Conservation (phyloP, 2,113 vertebrate species). For the Lophotis ruficrista region DNA sequence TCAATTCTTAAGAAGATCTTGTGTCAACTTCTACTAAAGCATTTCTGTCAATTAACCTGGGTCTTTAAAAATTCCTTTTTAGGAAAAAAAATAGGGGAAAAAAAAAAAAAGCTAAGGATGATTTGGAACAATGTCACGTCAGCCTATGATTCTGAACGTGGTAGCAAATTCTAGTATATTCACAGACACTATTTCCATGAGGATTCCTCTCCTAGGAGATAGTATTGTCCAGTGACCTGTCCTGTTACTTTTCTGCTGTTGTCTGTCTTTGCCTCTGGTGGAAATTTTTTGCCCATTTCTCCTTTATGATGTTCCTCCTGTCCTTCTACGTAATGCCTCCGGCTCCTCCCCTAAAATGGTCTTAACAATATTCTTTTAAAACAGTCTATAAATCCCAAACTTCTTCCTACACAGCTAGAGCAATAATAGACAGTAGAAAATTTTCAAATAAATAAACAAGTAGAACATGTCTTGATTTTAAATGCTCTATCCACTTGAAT, state of each 20-base stretch:
- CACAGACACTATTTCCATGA: background rate
- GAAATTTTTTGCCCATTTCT: background rate
- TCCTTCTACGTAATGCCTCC: background rate
- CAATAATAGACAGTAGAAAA: background rate
- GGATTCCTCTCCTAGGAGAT: background rate
- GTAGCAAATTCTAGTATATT: background rate
- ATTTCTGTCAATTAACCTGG: background rate
- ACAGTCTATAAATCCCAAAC: background rate
- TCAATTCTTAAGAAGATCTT: background rate
- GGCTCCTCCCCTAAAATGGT: background rate
- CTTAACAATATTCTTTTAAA: background rate
- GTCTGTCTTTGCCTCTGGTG: background rate
- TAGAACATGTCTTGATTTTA: background rate
- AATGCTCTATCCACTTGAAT: background rate
- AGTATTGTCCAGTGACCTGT: background rate
- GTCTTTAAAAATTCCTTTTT: background rate
- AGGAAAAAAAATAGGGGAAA: too few species aligned
- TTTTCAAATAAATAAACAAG: background rate
- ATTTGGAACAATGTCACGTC: background rate
- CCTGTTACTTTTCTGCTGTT: background rate
- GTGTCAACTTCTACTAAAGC: background rate
- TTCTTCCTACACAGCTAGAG: background rate
- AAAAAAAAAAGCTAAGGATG: background rate
- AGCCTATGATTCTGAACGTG: background rate
- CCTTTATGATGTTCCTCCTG: background rate